Percentiles rank a stretch among this genome's conserved stretches.
These are phyloP conservation scores for Enteromius fasciolatus DNA, from an alignment of 2,797 vertebrate genomes.

Conservation along the genomic window DNA sequence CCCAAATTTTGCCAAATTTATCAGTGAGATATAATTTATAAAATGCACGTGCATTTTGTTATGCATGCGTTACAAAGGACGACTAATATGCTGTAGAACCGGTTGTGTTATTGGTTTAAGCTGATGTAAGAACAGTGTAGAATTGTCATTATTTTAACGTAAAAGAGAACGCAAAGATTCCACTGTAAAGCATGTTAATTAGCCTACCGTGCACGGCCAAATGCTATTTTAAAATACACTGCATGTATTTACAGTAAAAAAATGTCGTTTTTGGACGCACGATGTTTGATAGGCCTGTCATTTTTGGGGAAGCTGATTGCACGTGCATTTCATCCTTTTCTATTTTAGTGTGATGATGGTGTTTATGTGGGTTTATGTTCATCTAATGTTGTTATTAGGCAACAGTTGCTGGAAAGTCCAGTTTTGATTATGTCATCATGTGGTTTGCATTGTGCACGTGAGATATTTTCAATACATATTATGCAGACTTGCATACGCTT, in stretches of 20 bases:
- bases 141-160: conserved; percentile 7
- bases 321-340: not conserved
- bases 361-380: not conserved
- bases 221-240: not conserved
- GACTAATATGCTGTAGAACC: not conserved
- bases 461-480: not conserved
- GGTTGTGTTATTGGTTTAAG: not conserved
- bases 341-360: not conserved
- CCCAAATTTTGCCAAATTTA: not conserved
- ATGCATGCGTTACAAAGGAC: not conserved
- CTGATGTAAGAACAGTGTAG: not conserved
- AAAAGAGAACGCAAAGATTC: not conserved
- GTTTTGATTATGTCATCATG: not conserved
- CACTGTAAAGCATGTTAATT: not conserved
- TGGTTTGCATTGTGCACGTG: not conserved
- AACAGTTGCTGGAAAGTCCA: not conserved
- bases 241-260: not conserved
- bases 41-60: not conserved
- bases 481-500: not conserved
- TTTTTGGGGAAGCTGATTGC: not conserved
- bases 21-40: not conserved
- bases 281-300: not conserved
- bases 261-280: not conserved
- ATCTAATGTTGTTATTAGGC: not conserved
- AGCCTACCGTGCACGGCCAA: not conserved